Evolutionary conservation across 2,888 invertebrate species (phyloP).

Genomic region (Schrankia costaestrigalis): DNA sequence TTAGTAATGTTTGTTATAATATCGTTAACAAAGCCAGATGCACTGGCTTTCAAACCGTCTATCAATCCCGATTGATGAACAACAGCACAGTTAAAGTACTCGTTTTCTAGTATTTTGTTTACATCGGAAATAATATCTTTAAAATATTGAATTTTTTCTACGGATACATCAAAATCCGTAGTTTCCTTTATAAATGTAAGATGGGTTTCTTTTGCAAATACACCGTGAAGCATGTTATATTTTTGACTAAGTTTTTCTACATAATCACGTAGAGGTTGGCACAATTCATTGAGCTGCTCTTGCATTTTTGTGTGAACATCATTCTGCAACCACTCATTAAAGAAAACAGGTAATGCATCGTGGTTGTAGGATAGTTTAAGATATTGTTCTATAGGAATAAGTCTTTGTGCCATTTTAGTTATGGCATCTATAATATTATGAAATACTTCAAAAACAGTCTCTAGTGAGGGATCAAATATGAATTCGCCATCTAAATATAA

Average conservation of each 20-base stretch:
- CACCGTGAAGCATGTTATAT: slow-evolving; percentile 80
- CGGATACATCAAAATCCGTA: slow-evolving; percentile 80
- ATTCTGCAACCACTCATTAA: slow-evolving; percentile 79
- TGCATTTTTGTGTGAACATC: slow-evolving; percentile 78
- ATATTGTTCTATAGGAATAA: slow-evolving; percentile 81
- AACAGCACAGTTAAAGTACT: slow-evolving; percentile 84
- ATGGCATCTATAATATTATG: slow-evolving; percentile 80
- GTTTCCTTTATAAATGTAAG: slow-evolving; percentile 70
- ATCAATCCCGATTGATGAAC: slow-evolving; percentile 84
- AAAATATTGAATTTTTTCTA: slow-evolving; percentile 82
- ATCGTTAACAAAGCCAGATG: slow-evolving; percentile 79
- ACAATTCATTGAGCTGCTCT: slow-evolving; percentile 74
- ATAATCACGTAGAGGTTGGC: slow-evolving; percentile 79
- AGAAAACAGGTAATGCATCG: slow-evolving; percentile 78
- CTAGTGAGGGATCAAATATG: slow-evolving; percentile 80
- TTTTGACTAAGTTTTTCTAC: slow-evolving; percentile 72
- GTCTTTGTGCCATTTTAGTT: slow-evolving; percentile 76
- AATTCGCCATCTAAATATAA: slow-evolving; percentile 79
- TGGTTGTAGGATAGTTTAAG: slow-evolving; percentile 59
- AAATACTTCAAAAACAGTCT: slow-evolving; percentile 79
- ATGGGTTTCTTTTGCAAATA: slow-evolving; percentile 67
- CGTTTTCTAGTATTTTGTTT: slow-evolving; percentile 82
- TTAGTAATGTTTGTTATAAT: slow-evolving; percentile 83
- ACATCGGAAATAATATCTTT: slow-evolving; percentile 81
- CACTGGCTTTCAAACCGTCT: slow-evolving; percentile 79